Base-by-base conservation (phyloP, 2,797 vertebrate genomes). In the Sitta carolinensis region DNA sequence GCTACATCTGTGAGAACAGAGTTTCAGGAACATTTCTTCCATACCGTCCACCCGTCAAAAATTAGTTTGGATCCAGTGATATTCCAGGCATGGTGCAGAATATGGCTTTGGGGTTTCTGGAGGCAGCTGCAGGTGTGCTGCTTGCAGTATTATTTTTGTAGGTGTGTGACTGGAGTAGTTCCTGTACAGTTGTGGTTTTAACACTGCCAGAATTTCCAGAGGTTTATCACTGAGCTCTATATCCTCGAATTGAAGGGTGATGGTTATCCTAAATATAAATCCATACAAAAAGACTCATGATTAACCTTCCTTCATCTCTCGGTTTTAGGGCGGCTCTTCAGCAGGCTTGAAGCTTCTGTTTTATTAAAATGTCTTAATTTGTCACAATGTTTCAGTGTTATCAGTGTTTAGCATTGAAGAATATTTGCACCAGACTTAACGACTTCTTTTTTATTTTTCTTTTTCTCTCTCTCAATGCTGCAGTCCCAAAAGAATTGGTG, bases 401-500 rank as follows among this genome's bases (percentile, higher is more conserved):
- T 5, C 58, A 26, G 29, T 78, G 32, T 93, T 81, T 40, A 59
- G 15, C 18, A 32, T 58, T 85, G 58, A n/a, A 45, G 13, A 73
- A 12, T 75, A 27, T 90, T 79, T 88, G 45, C 63, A 67, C n/a
- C 79, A 16, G 38, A 32, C 94, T 55, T 87, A 68, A 87, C 18
- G 38, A 97, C 84, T 7, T 40, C 1, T 82, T 52, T 45, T 51
- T 62, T 82, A 29, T 63, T 59, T 83, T 63, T 45, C 9, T 76
- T 63, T 82, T 47, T 81, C 32, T 90, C 47, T 91, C 34, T 95
- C 79, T 94, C 74, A 21, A 90, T 64, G 5, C 74, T 94, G 55
- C 96, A 99, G 99, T 99, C 97, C 98, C 99, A 30, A 99, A 98
- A 97, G 98, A 98, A 63, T 97, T 99, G 78, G 98, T 99, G 95